Evolutionary conservation across 2,797 vertebrate species (phyloP), one percentile per base, ranked within the genome.

Genomic region (Gouania willdenowi): DNA sequence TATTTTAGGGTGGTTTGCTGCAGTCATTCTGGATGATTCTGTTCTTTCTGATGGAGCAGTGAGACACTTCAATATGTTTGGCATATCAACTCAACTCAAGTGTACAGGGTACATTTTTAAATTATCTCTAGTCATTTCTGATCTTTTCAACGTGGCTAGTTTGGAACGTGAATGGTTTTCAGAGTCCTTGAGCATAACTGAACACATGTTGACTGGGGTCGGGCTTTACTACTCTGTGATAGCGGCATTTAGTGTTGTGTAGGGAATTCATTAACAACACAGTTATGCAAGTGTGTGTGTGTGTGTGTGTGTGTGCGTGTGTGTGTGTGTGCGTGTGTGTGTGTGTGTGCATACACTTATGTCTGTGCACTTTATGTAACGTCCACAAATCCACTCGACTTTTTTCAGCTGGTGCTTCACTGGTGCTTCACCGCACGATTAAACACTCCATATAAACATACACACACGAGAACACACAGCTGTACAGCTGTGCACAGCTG

Each of bases 361-460:
- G 32, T 51, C 39, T 40, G 26, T 5, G 3, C 11, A 4, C 3
- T 18, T 80, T 79, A 75, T 66, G 32, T 50, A 63, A 66, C 27
- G 28, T 69, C 41, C 44, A 43, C 31, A 51, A 67, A 81, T 83
- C 54, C 71, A 68, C 41, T 60, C 35, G 37, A 56, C 73, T 68
- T 82, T 82, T 70, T 73, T 51, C 60, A 66, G 46, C 49, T 59
- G 35, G 31, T 35, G 49, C 63, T 56, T 46, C 66, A 36, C 57
- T 72, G n/a, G n/a, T n/a, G n/a, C 70, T 52, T 51, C 64, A 61
- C 61, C 64, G 49, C 60, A 67, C 47, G 56, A 54, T 74, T 61
- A 65, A 43, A 53, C 41, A 59, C 30, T 50, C 32, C 22, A 26
- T 26, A 20, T 21, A 23, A 21, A 23, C 21, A 23, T 21, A 23